phyloP scores from a whole-genome alignment of 2,888 invertebrate genomes.

The Phragmatobia fuliginosa region DNA sequence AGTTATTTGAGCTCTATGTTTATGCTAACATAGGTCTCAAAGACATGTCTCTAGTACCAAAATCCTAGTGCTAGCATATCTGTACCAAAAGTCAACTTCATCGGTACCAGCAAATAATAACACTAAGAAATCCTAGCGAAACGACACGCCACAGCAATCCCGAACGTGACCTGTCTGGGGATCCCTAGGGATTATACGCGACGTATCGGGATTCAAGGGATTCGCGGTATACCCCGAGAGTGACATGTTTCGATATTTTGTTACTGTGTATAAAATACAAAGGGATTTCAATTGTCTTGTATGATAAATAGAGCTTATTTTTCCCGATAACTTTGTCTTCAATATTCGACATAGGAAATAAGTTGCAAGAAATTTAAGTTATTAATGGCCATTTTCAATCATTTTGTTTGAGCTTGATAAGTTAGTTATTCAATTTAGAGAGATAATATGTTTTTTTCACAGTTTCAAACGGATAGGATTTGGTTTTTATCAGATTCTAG shows the following conservation, averaged over 20 bases:
- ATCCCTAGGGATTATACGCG: constrained; percentile 34
- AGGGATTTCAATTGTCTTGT: constrained; percentile 44
- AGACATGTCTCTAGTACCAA: neutral
- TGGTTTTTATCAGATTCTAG: neutral
- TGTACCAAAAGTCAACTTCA: constrained; percentile 24
- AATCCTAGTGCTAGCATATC: neutral
- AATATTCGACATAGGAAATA: constrained; percentile 20
- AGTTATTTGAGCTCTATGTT: too few species aligned
- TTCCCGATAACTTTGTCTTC: constrained; percentile 18
- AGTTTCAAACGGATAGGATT: neutral
- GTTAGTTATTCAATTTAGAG: neutral
- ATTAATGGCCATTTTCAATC: constrained; percentile 1
- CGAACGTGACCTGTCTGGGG: constrained; percentile 45
- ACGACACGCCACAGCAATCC: constrained; percentile 26
- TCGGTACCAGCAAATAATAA: constrained; percentile 33
- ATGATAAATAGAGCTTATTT: constrained; percentile 41
- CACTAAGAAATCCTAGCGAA: constrained; percentile 26
- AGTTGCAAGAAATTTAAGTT: constrained; percentile 3
- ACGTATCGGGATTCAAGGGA: constrained; percentile 35
- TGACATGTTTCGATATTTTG: constrained; percentile 54
- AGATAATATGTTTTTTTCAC: neutral
- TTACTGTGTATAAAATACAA: constrained; percentile 42
- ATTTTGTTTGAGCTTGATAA: neutral
- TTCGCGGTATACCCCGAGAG: constrained; percentile 40
- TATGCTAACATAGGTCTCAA: neutral